Conservation (phyloP, 2,888 invertebrate species). For the Nemoura dubitans region DNA sequence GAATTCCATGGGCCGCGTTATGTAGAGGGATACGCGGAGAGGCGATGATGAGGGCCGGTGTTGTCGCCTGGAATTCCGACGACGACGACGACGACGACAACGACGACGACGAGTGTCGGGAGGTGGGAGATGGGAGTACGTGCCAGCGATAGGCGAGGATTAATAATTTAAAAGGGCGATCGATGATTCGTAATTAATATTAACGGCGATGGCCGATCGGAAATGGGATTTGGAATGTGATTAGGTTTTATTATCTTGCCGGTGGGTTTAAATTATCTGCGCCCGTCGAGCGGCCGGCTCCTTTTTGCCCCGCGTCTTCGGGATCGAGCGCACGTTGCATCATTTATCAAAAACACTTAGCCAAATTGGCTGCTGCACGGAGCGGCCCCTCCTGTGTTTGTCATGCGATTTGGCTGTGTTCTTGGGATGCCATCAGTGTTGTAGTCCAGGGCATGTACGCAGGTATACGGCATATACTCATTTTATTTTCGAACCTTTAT, state of each 20-base stretch:
- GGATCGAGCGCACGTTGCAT: background rate
- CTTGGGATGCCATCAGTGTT: background rate
- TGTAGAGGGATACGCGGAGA: background rate
- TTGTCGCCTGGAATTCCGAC: background rate
- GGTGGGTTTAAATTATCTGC: background rate
- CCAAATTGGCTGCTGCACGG: too few relatives aligned
- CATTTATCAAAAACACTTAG: slow-evolving; percentile 2
- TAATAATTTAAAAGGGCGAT: background rate
- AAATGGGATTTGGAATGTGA: slow-evolving; percentile 5
- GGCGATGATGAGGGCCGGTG: background rate
- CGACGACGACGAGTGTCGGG: background rate
- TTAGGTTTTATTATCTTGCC: background rate
- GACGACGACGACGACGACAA: background rate
- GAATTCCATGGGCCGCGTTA: background rate
- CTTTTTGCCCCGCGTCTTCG: background rate
- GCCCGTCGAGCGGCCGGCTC: background rate
- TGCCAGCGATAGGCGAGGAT: background rate
- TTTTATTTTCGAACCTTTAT: too few relatives aligned
- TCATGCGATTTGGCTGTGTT: background rate
- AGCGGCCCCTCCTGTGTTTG: too few relatives aligned
- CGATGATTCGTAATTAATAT: slow-evolving; percentile 4
- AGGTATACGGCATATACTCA: too few relatives aligned
- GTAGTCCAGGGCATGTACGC: too few relatives aligned
- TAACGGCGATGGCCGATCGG: background rate
- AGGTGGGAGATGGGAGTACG: background rate